phyloP scores from a whole-genome alignment of 2,888 invertebrate species.

The Rhagium mordax region DNA sequence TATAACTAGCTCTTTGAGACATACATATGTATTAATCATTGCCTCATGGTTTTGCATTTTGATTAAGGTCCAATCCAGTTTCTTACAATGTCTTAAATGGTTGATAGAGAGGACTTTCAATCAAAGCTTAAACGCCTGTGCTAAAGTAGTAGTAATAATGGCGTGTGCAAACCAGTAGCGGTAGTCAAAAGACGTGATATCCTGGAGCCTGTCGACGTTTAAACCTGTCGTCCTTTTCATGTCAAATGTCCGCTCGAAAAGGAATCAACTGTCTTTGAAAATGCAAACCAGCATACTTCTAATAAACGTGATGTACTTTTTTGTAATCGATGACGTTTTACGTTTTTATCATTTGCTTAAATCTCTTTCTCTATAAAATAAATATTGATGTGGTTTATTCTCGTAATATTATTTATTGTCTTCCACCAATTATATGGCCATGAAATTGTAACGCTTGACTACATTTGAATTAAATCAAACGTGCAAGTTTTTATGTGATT shows the following conservation, averaged over 20 bases:
- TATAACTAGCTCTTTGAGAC: background rate
- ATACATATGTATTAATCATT: background rate
- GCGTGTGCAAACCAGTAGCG: constrained; percentile 44
- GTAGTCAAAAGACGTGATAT: constrained; percentile 42
- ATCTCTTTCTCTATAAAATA: constrained; percentile 26
- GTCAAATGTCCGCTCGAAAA: constrained; percentile 41
- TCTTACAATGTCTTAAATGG: background rate
- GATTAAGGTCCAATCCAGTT: background rate
- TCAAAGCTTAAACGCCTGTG: too few species aligned
- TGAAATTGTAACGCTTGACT: constrained; percentile 37
- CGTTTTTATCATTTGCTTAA: constrained; percentile 34
- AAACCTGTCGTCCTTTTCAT: constrained; percentile 38
- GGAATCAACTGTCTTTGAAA: constrained; percentile 36
- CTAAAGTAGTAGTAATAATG: constrained; percentile 8
- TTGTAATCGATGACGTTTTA: constrained; percentile 28
- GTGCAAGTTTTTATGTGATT: constrained; percentile 11
- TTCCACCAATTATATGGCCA: constrained; percentile 16
- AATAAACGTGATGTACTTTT: constrained; percentile 40
- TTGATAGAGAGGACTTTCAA: too few species aligned
- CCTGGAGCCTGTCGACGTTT: constrained; percentile 37
- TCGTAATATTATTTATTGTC: constrained; percentile 26
- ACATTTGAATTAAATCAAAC: constrained; percentile 27
- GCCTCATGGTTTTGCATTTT: background rate
- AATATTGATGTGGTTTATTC: constrained; percentile 18
- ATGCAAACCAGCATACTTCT: constrained; percentile 39